A percentile compares a stretch with the other conserved stretches of the same genome.
Evolutionary conservation across 2,888 invertebrate genomes (phyloP).

Genomic region (Sminthurides aquaticus): DNA sequence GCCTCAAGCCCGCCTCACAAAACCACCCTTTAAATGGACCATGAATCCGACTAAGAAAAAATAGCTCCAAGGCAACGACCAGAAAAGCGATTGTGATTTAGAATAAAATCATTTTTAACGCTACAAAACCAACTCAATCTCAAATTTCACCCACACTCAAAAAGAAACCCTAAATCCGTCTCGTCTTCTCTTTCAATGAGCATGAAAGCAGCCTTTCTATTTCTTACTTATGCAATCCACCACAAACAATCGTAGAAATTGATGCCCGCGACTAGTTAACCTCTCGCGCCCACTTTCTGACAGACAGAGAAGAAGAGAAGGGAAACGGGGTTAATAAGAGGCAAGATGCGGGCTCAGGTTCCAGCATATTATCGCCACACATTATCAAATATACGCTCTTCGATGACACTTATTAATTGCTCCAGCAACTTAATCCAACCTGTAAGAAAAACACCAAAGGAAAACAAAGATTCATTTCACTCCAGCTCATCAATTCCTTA

Average conservation of each 20-base stretch:
- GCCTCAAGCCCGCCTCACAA: too few relatives aligned
- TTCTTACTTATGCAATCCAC: too few relatives aligned
- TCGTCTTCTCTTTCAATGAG: conserved; percentile 20
- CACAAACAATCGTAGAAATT: too few relatives aligned
- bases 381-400: background rate
- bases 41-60: background rate
- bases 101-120: conserved; percentile 4
- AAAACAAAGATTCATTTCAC: background rate
- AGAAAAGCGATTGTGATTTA: conserved; percentile 4
- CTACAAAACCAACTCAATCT: background rate
- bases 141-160: conserved; percentile 5
- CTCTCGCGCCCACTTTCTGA: too few relatives aligned
- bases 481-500: background rate
- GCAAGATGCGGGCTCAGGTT: background rate
- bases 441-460: background rate
- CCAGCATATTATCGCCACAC: background rate
- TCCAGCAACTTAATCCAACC: conserved; percentile 5
- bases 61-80: background rate
- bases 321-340: background rate
- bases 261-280: too few relatives aligned
- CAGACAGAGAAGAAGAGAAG: too few relatives aligned
- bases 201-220: too few relatives aligned
- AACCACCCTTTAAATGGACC: background rate
- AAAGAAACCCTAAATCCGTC: background rate
- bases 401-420: conserved; percentile 7